These are phyloP conservation scores for Tragelaphus imberbis DNA, from an alignment of 2,113 vertebrate genomes.

Conservation along the genomic window DNA sequence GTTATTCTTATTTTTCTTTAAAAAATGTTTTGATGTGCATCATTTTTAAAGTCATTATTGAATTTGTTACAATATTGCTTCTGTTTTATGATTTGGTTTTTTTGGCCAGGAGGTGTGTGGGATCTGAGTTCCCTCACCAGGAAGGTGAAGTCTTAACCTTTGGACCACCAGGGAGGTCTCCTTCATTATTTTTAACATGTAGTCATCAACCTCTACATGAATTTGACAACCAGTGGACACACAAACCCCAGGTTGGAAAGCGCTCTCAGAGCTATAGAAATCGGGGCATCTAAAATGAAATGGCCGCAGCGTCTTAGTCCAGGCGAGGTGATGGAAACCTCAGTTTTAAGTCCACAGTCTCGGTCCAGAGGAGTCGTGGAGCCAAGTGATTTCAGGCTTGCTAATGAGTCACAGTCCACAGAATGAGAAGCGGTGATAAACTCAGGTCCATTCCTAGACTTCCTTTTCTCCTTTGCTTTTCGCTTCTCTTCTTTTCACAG, in stretches of 20 bases:
- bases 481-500: no score
- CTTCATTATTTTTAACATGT: not conserved
- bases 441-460: not conserved
- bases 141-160: not conserved
- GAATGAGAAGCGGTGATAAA: not conserved
- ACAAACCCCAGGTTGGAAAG: not conserved
- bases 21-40: accelerated
- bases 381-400: not conserved
- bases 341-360: not conserved
- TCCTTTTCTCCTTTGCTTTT: no score
- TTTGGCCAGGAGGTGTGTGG: not conserved
- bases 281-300: not conserved
- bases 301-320: not conserved
- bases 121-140: not conserved
- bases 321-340: not conserved
- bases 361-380: not conserved
- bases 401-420: not conserved
- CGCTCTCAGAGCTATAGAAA: not conserved
- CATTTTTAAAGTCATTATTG: not conserved
- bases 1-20: not conserved
- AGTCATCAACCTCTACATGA: not conserved
- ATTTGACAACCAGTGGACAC: not conserved
- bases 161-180: not conserved
- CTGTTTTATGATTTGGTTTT: not conserved
- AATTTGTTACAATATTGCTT: not conserved